Base-by-base conservation (phyloP, 1,140 invertebrate genomes). In the Batillaria attramentaria region DNA sequence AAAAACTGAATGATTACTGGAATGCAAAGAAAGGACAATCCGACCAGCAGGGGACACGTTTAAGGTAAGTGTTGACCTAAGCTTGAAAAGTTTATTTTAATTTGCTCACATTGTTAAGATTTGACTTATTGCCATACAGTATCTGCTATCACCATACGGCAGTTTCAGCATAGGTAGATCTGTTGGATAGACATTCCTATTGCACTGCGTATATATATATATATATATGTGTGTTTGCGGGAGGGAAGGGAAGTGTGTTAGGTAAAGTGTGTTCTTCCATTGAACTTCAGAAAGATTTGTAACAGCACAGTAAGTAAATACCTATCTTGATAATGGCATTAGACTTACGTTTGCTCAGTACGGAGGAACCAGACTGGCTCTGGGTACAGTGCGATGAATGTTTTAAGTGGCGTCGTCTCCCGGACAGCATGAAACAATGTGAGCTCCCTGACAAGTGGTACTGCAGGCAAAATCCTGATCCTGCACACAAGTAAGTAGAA, bases 401-500 rank as follows among this genome's bases (percentile, higher is more conserved):
- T 82, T 76, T 87, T 13, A 84, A 85, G 77, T 88, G 88, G 87
- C 78, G 87, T 31, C 77, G 87, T 28, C 77, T 88, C 28, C 86
- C 87, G 0, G 83, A 84, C 69, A 80, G 84, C 3, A 79, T 85
- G n/a, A 80, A 66, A 24, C 13, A 69, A 1, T 79, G 80, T 46
- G 79, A 81, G 54, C 84, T 90, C 2, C 88, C 89, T 43, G 86
- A 89, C 6, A 83, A 85, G 81, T 90, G 89, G 89, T 89, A 80
- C 76, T 90, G 89, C 78, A 81, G 87, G 65, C 84, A 87, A 82
- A 90, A 90, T 79, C 82, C 85, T 37, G 88, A 89, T 80, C 85
- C 87, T 5, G 79, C 84, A n/a, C 89, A 90, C 82, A 90, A 88
- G 89, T 90, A 83, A n/a, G n/a, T n/a, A n/a, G n/a, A n/a, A n/a